Evolutionary conservation across 2,797 vertebrate species (phyloP).

Genomic region (Trachurus trachurus): DNA sequence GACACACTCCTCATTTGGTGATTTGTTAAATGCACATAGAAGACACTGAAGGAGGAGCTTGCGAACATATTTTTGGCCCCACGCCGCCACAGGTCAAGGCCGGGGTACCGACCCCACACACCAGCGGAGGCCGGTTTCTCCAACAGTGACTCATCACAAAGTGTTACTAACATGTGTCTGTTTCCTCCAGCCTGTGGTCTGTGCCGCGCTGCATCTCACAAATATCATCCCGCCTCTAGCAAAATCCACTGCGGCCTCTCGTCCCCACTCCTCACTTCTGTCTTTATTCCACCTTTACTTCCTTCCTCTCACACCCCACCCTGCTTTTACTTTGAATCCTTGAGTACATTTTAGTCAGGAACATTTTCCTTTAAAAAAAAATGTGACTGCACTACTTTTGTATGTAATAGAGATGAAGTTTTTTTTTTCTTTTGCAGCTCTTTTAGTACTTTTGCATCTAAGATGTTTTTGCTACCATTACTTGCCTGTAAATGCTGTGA

Average conservation of each 20-base stretch:
- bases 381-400: too few species aligned
- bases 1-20: background rate
- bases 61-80: background rate
- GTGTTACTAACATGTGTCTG: constrained; percentile 23
- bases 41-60: background rate
- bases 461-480: background rate
- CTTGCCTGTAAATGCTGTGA: background rate
- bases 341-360: background rate
- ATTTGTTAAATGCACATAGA: background rate
- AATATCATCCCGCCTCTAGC: constrained; percentile 14
- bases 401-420: background rate
- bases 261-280: background rate
- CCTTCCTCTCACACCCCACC: background rate
- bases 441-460: background rate
- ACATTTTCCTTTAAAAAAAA: background rate
- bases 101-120: background rate
- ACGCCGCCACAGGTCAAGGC: background rate
- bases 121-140: background rate
- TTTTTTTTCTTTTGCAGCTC: background rate
- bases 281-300: background rate
- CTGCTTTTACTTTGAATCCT: background rate
- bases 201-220: constrained; percentile 7
- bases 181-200: background rate
- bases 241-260: background rate
- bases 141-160: constrained; percentile 3